A percentile compares a stretch with the other conserved stretches of the same genome.
These are phyloP conservation scores for Oryzias dopingdopingensis DNA, from an alignment of 2,797 vertebrate genomes.

Conservation along the genomic window DNA sequence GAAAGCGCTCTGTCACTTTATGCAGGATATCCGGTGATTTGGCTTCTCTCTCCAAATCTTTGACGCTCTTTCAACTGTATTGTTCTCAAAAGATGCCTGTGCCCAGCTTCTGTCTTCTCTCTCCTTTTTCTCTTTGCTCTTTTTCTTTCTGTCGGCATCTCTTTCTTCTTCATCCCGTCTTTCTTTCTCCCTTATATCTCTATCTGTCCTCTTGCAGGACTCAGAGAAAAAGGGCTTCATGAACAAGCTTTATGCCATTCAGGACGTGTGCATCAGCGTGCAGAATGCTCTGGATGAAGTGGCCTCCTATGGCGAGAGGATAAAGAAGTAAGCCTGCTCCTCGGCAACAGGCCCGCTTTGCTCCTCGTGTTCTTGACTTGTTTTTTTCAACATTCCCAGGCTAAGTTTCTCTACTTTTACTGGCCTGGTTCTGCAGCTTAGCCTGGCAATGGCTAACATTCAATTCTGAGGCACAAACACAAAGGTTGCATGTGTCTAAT, in stretches of 20 bases:
- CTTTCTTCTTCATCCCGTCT: slow-evolving; percentile 39
- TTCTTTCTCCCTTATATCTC: slow-evolving; percentile 58
- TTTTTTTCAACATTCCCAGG: slow-evolving; percentile 39
- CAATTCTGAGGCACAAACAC: slow-evolving; percentile 33
- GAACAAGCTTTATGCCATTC: slow-evolving; percentile 97
- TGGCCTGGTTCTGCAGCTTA: slow-evolving; percentile 50
- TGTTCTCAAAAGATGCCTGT: slow-evolving; percentile 69
- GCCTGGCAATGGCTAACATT: slow-evolving; percentile 41
- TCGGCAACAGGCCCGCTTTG: slow-evolving; percentile 58
- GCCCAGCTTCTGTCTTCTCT: slow-evolving; percentile 62
- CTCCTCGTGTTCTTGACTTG: slow-evolving; percentile 39
- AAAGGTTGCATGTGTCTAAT: slow-evolving; percentile 35
- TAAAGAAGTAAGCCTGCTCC: slow-evolving; percentile 87
- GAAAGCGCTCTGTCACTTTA: slow-evolving; percentile 63
- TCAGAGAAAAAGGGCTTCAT: slow-evolving; percentile 98
- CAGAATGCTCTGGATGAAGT: slow-evolving; percentile 96
- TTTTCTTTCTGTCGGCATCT: slow-evolving; percentile 32
- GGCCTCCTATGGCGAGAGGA: slow-evolving; percentile 93
- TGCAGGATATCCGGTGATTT: slow-evolving; percentile 72
- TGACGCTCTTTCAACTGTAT: slow-evolving; percentile 73
- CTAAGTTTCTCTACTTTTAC: slow-evolving; percentile 40
- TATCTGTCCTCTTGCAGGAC: slow-evolving; percentile 83
- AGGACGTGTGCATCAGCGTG: slow-evolving; percentile 96
- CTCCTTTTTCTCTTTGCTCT: slow-evolving; percentile 29
- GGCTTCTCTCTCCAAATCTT: slow-evolving; percentile 71